phyloP scores from a whole-genome alignment of 37 sponge, comb jelly and placozoan species.

The Theonella swinhoei region DNA sequence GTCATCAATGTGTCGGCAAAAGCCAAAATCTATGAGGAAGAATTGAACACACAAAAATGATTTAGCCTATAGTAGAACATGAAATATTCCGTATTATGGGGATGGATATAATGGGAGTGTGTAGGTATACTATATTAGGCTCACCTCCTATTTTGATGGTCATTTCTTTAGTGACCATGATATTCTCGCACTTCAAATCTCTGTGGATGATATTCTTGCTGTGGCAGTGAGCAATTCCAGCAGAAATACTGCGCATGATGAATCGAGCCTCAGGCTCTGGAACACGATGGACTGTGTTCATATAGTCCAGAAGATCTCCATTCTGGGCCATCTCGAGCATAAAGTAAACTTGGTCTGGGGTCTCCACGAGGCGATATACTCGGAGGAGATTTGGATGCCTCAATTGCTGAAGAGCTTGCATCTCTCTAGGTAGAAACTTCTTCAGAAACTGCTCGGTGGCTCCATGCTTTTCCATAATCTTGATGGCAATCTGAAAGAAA shows the following conservation, averaged over 20 bases:
- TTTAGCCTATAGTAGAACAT: background rate
- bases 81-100: too few species aligned
- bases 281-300: conserved; percentile 49
- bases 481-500: conserved; percentile 62
- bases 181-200: conserved; percentile 89
- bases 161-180: conserved; percentile 64
- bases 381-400: conserved; percentile 50
- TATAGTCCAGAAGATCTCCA: conserved; percentile 86
- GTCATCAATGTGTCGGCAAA: conserved; percentile 42
- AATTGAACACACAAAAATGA: background rate
- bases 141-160: conserved; percentile 72
- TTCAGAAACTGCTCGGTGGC: conserved; percentile 64
- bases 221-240: conserved; percentile 66
- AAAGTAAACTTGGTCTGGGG: conserved; percentile 52
- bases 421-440: conserved; percentile 81
- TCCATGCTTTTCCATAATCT: conserved; percentile 67
- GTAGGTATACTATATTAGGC: too few species aligned
- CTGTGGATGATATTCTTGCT: conserved; percentile 63
- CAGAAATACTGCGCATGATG: conserved; percentile 50
- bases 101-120: too few species aligned
- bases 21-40: conserved; percentile 75
- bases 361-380: conserved; percentile 55
- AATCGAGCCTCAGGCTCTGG: conserved; percentile 65
- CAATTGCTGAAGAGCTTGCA: conserved; percentile 52
- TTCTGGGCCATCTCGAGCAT: conserved; percentile 79